Percentiles rank a stretch among this genome's conserved stretches.
These are phyloP conservation scores for Belgica antarctica DNA, from an alignment of 2,888 invertebrate genomes.

Conservation along the genomic window DNA sequence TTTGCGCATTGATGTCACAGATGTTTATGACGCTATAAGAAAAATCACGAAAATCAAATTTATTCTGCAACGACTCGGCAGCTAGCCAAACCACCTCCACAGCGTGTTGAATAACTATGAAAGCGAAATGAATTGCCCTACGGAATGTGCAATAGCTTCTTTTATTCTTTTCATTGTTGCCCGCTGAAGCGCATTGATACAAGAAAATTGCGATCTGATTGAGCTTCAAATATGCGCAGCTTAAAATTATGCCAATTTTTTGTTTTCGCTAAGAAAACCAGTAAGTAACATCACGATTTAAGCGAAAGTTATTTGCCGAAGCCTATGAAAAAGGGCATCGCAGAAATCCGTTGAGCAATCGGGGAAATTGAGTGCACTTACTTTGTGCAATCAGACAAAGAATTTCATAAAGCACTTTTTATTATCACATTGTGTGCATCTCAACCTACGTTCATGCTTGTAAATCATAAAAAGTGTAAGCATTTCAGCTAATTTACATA, in stretches of 20 bases:
- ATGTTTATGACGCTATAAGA: no score
- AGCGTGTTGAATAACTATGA: no score
- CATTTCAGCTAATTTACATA: conserved; percentile 40
- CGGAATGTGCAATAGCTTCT: no score
- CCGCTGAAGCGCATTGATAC: no score
- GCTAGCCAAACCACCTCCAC: no score
- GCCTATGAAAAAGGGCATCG: conserved; percentile 29
- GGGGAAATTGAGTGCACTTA: not conserved
- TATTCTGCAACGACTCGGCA: no score
- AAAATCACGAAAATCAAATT: no score
- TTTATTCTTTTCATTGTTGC: no score
- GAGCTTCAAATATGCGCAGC: conserved; percentile 22
- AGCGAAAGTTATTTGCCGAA: conserved; percentile 36
- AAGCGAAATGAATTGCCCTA: no score
- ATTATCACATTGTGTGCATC: conserved; percentile 34
- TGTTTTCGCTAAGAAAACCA: conserved; percentile 12
- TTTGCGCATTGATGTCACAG: no score
- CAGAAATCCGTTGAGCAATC: conserved; percentile 21
- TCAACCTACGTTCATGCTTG: conserved; percentile 24
- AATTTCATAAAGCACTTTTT: conserved; percentile 30
- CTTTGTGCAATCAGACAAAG: no score
- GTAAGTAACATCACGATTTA: conserved; percentile 34
- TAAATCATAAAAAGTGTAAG: conserved; percentile 40
- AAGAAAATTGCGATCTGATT: conserved; percentile 29
- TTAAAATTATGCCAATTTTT: not conserved